Evolutionary conservation across 2,797 vertebrate species (phyloP), one percentile per base, ranked within the genome.

Genomic region (Fistularia tabacaria): DNA sequence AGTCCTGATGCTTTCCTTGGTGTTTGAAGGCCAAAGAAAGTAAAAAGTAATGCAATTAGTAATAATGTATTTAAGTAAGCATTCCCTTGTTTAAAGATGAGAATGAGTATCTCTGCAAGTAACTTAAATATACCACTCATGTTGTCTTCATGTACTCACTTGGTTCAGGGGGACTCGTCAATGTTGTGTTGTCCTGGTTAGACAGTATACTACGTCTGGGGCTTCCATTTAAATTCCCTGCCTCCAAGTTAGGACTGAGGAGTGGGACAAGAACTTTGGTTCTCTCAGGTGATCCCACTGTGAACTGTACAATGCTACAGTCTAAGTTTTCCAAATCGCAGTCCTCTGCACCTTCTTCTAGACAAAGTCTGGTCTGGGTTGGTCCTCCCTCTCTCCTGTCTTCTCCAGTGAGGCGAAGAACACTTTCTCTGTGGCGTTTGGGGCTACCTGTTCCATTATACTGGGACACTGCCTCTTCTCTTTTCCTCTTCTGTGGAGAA

Each of bases 61-160:
- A 25, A 3, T 25, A 3, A 25, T 2, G 25, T 25, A 25, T 25
- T 25, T 25, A 25, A 25, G 25, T 25, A 25, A 25, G 25, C 25
- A 25, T 25, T 25, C 25, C 25, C 25, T 25, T 25, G 25, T 25
- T 25, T 25, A 25, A 25, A 25, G 5, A 25, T 25, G 25, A 3
- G 25, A 25, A 25, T 25, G 25, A 5, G 25, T 25, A 25, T 25
- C 25, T 25, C 25, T 5, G 5, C 25, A 25, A 25, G 5, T 25
- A 25, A 25, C 25, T 25, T 3, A 25, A 25, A 25, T 25, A 25
- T n/a, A 25, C 38, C 25, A 15, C 12, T 40, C 12, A 8, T 50
- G 12, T 14, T 38, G 38, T 36, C 15, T 15, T 15, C 6, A 8
- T 52, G 39, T 62, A 85, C 90, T 90, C 71, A 92, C 91, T 92